Percentiles rank a stretch among this genome's conserved stretches.
Conservation (phyloP, 2,797 vertebrate species). For the Miichthys miiuy region DNA sequence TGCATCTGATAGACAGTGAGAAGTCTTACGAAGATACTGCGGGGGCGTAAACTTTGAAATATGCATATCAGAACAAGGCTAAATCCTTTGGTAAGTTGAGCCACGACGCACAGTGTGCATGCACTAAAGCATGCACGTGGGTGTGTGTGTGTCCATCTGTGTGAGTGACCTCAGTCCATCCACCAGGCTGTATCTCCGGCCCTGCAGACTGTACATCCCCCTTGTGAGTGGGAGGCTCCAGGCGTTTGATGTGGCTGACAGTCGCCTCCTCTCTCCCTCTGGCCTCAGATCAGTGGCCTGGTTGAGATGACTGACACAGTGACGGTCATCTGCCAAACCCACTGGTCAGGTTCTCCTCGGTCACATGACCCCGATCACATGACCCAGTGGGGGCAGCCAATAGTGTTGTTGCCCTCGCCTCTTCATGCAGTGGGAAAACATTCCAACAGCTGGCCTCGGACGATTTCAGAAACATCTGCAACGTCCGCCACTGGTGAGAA, state of each 20-base stretch:
- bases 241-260: conserved; percentile 74
- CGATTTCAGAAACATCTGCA: conserved; percentile 81
- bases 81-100: not conserved
- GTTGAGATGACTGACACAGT: conserved; percentile 70
- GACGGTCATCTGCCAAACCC: conserved; percentile 65
- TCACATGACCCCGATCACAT: conserved; percentile 80
- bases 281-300: conserved; percentile 71
- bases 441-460: conserved; percentile 83
- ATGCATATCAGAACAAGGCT: not conserved
- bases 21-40: not conserved
- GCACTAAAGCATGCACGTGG: conserved; percentile 15
- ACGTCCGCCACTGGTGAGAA: conserved; percentile 79
- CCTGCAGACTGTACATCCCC: conserved; percentile 44
- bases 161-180: conserved; percentile 67
- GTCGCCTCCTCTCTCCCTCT: conserved; percentile 59
- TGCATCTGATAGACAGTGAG: not conserved
- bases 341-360: conserved; percentile 53
- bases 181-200: conserved; percentile 38
- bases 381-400: conserved; percentile 75
- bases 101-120: conserved; percentile 13
- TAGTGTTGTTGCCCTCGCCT: conserved; percentile 68
- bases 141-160: conserved; percentile 52
- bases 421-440: conserved; percentile 85
- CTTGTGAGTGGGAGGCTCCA: conserved; percentile 67
- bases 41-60: not conserved